Conservation (phyloP, 2,888 invertebrate genomes). For the Philhelius pedissequus region DNA sequence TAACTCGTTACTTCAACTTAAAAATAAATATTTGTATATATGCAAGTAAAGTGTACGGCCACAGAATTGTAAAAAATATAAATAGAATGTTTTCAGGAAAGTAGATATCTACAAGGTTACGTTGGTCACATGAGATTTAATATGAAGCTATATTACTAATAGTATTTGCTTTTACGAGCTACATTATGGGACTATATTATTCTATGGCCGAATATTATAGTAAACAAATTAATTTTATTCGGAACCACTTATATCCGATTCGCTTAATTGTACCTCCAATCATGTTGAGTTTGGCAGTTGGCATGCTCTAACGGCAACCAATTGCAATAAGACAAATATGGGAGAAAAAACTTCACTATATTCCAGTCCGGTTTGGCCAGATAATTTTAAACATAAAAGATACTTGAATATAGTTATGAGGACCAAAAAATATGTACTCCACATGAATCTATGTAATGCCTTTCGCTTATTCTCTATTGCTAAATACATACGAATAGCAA, state of each 20-base stretch:
- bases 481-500: conserved; percentile 94
- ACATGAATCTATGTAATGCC: conserved; percentile 88
- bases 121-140: not conserved
- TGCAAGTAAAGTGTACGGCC: not conserved
- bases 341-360: conserved; percentile 96
- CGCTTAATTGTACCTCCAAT: conserved; percentile 13
- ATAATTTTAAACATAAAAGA: conserved; percentile 91
- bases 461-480: conserved; percentile 87
- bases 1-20: not conserved
- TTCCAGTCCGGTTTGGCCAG: conserved; percentile 89
- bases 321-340: conserved; percentile 91
- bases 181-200: not conserved
- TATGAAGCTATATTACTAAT: too few species aligned
- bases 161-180: too few species aligned
- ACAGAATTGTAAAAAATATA: not conserved
- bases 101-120: not conserved
- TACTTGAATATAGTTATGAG: conserved; percentile 94
- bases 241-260: conserved; percentile 5
- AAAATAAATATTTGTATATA: not conserved
- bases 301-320: conserved; percentile 95
- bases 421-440: conserved; percentile 90
- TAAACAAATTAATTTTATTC: not conserved
- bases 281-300: conserved; percentile 83
- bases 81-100: not conserved
- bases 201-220: not conserved